Evolutionary conservation across 2,888 invertebrate genomes (phyloP), one percentile per base, ranked within the genome.

Genomic region (Dusona sp.): DNA sequence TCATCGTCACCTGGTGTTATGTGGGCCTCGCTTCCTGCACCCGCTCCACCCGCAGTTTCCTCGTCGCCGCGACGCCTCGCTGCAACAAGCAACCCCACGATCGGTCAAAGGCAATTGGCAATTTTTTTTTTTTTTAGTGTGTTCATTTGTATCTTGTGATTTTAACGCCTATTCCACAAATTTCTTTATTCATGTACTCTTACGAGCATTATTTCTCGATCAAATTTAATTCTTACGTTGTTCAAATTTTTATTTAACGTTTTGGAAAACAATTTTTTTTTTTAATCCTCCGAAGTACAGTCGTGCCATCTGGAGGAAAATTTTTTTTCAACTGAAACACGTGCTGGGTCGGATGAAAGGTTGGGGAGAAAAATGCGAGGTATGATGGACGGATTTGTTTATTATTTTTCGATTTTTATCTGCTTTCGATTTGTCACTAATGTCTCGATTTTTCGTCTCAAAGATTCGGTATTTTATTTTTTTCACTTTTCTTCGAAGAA

Each of bases 21-120:
- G 94, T 95, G 96, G 86, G 95, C 95, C 86, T 95, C 95, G 93
- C 96, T 94, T 90, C 94, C 96, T 91, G 96, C 95, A 91, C 96
- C 96, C 72, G 95, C 95, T 88, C 95, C 96, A 91, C 95, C 96
- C 91, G 95, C 95, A 51, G 96, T 95, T 89, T 96, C 96, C 93
- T 94, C 94, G 89, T 94, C 93, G 90, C 95, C 95, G 92, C 94
- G 93, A 91, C 94, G 94, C 90, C 94, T 94, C 92, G 94, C 94
- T 93, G 94, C 91, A 94, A 94, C 94, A 94, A 94, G 94, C 94
- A 94, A 94, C 94, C 93, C 94, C 94, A 94, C 93, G 88, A 93
- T 93, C 93, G 93, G 93, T 93, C 93, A 93, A 82, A 93, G 93
- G 93, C 93, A 93, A 92, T 89, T 88, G 48, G 90, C 89, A 89